Conservation (phyloP, 1,140 invertebrate genomes). For the Scaptomyza montana region DNA sequence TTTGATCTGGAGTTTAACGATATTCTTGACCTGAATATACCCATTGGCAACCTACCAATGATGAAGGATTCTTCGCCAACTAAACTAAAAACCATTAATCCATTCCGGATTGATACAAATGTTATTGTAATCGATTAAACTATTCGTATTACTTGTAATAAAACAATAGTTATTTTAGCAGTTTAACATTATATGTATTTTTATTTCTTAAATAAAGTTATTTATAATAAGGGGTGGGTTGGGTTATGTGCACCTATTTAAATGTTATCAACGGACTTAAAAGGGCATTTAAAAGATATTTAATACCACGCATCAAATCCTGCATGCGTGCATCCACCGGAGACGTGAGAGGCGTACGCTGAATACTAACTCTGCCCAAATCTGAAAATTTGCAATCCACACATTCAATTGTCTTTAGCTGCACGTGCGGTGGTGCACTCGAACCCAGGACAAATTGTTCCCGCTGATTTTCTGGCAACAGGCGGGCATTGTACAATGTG, state of each 20-base stretch:
- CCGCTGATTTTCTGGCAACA: constrained; percentile 47
- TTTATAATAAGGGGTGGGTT: background rate
- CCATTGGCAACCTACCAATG: background rate
- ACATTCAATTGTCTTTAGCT: constrained; percentile 88
- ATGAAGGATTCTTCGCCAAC: background rate
- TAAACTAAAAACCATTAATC: background rate
- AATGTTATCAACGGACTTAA: constrained; percentile 90
- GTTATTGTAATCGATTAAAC: background rate
- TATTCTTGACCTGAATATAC: background rate
- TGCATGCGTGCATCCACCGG: constrained; percentile 85
- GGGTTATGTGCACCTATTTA: constrained; percentile 84
- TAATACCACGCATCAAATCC: constrained; percentile 87
- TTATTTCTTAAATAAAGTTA: constrained; percentile 11
- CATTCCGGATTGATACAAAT: background rate
- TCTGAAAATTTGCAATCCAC: constrained; percentile 87
- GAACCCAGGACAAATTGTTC: constrained; percentile 84
- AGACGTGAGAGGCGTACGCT: constrained; percentile 73
- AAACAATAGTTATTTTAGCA: background rate
- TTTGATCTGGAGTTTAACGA: background rate
- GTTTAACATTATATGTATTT: background rate
- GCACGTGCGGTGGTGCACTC: constrained; percentile 85
- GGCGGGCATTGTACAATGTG: constrained; percentile 82
- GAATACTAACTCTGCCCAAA: constrained; percentile 84
- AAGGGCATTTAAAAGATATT: constrained; percentile 90
- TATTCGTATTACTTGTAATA: background rate